Conservation (phyloP, 2,797 vertebrate genomes). For the Helicolenus hilgendorfi region DNA sequence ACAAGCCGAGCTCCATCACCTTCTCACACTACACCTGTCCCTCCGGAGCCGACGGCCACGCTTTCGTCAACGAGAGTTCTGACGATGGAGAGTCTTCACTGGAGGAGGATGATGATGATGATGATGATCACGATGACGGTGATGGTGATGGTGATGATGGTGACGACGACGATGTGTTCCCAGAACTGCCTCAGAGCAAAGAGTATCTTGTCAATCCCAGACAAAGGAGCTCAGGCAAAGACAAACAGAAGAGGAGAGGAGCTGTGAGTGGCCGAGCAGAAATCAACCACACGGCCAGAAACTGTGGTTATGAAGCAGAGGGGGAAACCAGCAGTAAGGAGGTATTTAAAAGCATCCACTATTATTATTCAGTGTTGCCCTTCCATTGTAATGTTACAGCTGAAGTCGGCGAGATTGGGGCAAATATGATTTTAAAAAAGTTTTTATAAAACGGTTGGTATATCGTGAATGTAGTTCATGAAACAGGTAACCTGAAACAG, state of each 20-base stretch:
- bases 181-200: slow-evolving; percentile 73
- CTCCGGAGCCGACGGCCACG: slow-evolving; percentile 24
- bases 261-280: slow-evolving; percentile 3
- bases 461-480: no score
- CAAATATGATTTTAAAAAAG: no score
- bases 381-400: neutral
- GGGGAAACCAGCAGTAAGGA: slow-evolving; percentile 70
- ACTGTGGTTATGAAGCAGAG: slow-evolving; percentile 69
- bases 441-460: no score
- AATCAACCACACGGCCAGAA: neutral
- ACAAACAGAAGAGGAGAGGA: slow-evolving; percentile 65
- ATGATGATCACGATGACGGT: slow-evolving; percentile 29
- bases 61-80: slow-evolving; percentile 69
- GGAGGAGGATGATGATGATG: slow-evolving; percentile 74
- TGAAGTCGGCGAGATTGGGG: no score
- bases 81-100: slow-evolving; percentile 82
- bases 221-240: slow-evolving; percentile 58
- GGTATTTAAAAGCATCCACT: slow-evolving; percentile 53
- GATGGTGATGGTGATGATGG: slow-evolving; percentile 43
- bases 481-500: no score
- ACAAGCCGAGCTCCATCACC: slow-evolving; percentile 89
- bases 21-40: slow-evolving; percentile 84
- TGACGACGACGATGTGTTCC: slow-evolving; percentile 79
- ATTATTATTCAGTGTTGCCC: neutral
- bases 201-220: slow-evolving; percentile 55